phyloP scores from a whole-genome alignment of 2,888 invertebrate genomes.

The Ephialtes manifestator region DNA sequence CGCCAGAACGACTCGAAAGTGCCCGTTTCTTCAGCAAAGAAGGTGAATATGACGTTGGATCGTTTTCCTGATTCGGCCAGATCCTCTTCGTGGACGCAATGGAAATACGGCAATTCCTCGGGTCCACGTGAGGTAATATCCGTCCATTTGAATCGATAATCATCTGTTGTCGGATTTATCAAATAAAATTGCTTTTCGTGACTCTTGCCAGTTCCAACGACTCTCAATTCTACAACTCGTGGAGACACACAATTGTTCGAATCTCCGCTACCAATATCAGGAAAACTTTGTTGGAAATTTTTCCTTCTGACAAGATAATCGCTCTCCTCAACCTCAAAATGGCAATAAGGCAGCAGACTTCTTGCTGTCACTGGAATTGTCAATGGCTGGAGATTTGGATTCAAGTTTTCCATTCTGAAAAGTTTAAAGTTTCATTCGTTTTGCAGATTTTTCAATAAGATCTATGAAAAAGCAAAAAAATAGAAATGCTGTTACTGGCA shows the following conservation, averaged over 20 bases:
- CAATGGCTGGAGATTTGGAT: constrained; percentile 83
- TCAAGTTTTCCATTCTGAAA: constrained; percentile 86
- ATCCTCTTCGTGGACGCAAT: constrained; percentile 89
- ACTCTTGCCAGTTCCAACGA: constrained; percentile 88
- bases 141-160: constrained; percentile 88
- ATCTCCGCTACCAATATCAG: constrained; percentile 78
- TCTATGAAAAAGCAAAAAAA: background rate
- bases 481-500: constrained; percentile 86
- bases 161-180: constrained; percentile 89
- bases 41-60: constrained; percentile 89
- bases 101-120: constrained; percentile 85
- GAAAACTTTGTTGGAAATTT: constrained; percentile 77
- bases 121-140: constrained; percentile 86
- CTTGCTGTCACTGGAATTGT: constrained; percentile 87
- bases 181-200: constrained; percentile 88
- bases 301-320: constrained; percentile 88
- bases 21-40: constrained; percentile 89
- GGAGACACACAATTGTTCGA: constrained; percentile 84
- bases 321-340: constrained; percentile 90
- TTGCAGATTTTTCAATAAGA: background rate
- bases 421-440: background rate
- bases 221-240: constrained; percentile 89
- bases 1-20: constrained; percentile 90
- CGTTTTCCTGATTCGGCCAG: constrained; percentile 88
- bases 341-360: constrained; percentile 90